phyloP scores from a whole-genome alignment of 2,113 vertebrate genomes.

The Mastomys coucha region DNA sequence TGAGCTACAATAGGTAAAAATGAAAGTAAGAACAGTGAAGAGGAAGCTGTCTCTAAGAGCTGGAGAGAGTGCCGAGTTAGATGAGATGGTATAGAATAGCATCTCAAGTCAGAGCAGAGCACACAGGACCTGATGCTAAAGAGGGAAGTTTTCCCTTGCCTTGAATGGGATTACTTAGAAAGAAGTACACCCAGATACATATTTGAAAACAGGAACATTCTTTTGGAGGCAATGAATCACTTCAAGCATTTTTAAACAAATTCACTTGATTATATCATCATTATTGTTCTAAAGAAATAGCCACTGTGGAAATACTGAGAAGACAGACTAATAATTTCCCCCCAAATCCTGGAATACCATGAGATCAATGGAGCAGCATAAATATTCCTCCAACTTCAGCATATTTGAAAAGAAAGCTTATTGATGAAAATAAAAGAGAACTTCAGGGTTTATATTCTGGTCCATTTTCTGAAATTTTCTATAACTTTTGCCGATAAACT shows the following conservation, averaged over 20 bases:
- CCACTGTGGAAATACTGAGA: not conserved
- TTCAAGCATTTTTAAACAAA: not conserved
- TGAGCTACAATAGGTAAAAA: not conserved
- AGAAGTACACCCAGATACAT: not conserved
- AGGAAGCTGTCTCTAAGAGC: not conserved
- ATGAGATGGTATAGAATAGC: not conserved
- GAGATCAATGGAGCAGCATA: not conserved
- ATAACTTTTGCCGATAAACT: not conserved
- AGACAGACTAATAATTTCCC: not conserved
- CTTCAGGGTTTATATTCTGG: not conserved
- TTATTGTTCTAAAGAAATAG: not conserved
- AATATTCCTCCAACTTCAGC: conserved; percentile 16
- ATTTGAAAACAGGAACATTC: not conserved
- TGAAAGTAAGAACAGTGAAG: not conserved
- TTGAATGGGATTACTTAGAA: not conserved
- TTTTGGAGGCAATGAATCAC: not conserved
- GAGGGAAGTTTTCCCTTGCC: conserved; percentile 2
- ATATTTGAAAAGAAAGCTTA: not conserved
- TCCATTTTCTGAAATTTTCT: not conserved
- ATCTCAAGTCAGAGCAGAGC: not conserved
- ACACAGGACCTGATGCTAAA: not conserved
- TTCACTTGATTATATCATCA: not conserved
- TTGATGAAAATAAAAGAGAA: not conserved
- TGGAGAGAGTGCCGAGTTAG: not conserved
- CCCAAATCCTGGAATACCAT: not conserved